A percentile compares a stretch with the other conserved stretches of the same genome.
Conservation (phyloP, 2,888 invertebrate genomes). For the Netelia virgata region DNA sequence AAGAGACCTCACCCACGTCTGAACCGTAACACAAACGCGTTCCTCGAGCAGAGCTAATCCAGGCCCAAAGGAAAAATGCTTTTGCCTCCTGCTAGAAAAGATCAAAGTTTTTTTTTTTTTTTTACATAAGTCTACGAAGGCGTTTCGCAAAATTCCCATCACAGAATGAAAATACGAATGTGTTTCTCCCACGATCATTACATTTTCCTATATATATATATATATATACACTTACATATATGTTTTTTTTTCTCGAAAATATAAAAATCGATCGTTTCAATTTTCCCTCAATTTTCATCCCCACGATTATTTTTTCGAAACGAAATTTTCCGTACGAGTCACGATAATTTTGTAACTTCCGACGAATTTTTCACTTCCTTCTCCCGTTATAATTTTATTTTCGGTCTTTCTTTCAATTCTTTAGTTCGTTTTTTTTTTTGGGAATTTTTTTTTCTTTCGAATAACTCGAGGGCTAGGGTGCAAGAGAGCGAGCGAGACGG, state of each 20-base stretch:
- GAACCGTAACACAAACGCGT: not conserved
- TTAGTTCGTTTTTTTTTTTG: not conserved
- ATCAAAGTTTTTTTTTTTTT: slow-evolving; percentile 37
- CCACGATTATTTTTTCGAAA: not conserved
- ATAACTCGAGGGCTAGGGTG: slow-evolving; percentile 25
- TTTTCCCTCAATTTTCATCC: not conserved
- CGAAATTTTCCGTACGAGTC: not conserved
- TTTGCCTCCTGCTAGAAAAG: slow-evolving; percentile 32
- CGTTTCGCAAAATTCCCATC: slow-evolving; percentile 39
- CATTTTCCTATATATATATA: too few species aligned
- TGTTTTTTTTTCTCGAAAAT: slow-evolving; percentile 1
- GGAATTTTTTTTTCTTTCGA: slow-evolving; percentile 6
- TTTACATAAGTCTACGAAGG: slow-evolving; percentile 1
- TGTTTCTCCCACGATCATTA: not conserved
- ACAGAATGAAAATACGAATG: not conserved
- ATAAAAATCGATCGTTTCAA: not conserved
- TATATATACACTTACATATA: too few species aligned
- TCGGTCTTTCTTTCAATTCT: not conserved
- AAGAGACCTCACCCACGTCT: not conserved
- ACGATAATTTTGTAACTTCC: not conserved
- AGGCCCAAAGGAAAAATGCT: slow-evolving; percentile 53
- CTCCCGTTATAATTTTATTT: slow-evolving; percentile 13
- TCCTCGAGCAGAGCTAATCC: slow-evolving; percentile 24
- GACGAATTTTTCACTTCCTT: not conserved
- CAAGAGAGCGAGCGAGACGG: slow-evolving; percentile 16